Base-by-base conservation (phyloP, 2,888 invertebrate species). In the Acronicta psi region DNA sequence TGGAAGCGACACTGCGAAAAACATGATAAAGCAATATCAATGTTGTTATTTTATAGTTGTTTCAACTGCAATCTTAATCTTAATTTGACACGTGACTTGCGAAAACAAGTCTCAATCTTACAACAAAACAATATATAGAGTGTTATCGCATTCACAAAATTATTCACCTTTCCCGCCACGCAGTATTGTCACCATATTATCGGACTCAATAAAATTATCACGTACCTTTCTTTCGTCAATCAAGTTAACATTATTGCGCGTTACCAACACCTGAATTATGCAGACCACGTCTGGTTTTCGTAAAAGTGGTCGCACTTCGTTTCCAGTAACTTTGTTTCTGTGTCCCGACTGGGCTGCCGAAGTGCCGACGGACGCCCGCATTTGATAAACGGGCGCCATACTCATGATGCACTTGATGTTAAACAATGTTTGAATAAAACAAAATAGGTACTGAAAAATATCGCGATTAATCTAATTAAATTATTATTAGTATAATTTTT, bases 361-460 rank as follows among this genome's bases (percentile, higher is more conserved):
- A n/a, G n/a, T n/a, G n/a, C n/a, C 1, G 71, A 58, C 62, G 45
- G 57, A 43, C 40, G 73, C 69, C 70, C 74, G 78, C 77, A 75
- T 77, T 73, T 77, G 79, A 80, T 80, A 79, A 79, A 79, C 67
- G 66, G 69, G 63, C 61, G 73, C 73, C 69, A 62, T 58, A 63
- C 61, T 60, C 60, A 69, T 75, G 63, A 36, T 70, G 80, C 55
- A 79, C 71, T 41, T 45, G 57, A 59, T 57, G 51, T 45, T 45
- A 49, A 53, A 47, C 37, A 38, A 46, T 14, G 13, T 31, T 29
- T 17, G 6, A 50, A 36, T 46, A 37, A 38, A 42, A 37, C 18
- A 44, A 7, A 43, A 43, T 25, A 9, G 0, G 1, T 9, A 17
- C 18, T 59, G n/a, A n/a, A 13, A 17, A 42, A 31, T 50, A 40